phyloP scores from a whole-genome alignment of 2,888 invertebrate species.

The Eupithecia subumbrata region DNA sequence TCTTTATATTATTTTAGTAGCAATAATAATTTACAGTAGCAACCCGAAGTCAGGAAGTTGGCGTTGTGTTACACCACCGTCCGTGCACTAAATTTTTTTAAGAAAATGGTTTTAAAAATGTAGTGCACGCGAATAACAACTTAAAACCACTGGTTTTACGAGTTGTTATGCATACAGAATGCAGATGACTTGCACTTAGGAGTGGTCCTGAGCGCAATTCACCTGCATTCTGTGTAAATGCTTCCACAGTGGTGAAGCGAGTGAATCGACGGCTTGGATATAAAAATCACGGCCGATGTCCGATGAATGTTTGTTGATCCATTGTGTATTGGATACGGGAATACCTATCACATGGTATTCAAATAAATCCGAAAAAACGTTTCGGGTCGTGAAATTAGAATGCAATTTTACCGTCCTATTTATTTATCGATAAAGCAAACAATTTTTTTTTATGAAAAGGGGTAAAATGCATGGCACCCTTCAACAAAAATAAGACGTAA shows the following conservation, averaged over 20 bases:
- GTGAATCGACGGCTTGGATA: slow-evolving; percentile 26
- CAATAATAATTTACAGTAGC: background rate
- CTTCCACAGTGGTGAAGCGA: slow-evolving; percentile 8
- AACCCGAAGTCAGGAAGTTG: background rate
- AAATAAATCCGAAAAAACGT: slow-evolving; percentile 14
- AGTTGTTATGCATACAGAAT: too few species aligned
- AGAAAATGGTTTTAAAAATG: background rate
- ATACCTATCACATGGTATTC: slow-evolving; percentile 18
- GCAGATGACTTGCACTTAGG: too few species aligned
- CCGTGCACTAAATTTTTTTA: too few species aligned
- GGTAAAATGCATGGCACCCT: background rate
- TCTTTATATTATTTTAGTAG: background rate
- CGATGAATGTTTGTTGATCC: slow-evolving; percentile 25
- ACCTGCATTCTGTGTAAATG: slow-evolving; percentile 15
- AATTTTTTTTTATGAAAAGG: background rate
- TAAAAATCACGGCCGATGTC: slow-evolving; percentile 30
- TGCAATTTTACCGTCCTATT: background rate
- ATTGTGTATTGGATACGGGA: slow-evolving; percentile 18
- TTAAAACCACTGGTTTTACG: too few species aligned
- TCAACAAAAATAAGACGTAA: background rate
- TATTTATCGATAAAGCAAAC: background rate
- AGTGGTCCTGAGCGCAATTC: background rate
- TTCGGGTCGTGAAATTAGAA: background rate
- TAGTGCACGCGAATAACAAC: background rate
- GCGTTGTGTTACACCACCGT: background rate